Conservation (phyloP, 2,888 invertebrate species). For the Marronus borbonicus region DNA sequence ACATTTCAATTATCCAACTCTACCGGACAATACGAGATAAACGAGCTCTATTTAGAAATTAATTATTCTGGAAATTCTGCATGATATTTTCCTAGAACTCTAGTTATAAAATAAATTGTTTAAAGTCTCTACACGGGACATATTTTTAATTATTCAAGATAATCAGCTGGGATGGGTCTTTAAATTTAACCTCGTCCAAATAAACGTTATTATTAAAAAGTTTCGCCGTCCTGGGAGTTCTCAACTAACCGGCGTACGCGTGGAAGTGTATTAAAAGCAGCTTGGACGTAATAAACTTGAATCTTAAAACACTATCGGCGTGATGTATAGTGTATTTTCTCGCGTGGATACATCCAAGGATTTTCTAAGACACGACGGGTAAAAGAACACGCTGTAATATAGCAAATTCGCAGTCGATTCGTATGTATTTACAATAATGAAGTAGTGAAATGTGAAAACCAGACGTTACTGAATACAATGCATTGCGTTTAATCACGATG, state of each 20-base stretch:
- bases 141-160: conserved; percentile 19
- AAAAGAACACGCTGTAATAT: conserved; percentile 15
- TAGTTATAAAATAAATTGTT: conserved; percentile 1
- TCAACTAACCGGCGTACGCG: conserved; percentile 2
- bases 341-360: neutral
- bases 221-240: conserved; percentile 30
- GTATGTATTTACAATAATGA: conserved; percentile 35
- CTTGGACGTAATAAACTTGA: conserved; percentile 26
- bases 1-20: too few relatives aligned
- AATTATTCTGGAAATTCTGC: too few relatives aligned
- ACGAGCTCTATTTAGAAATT: too few relatives aligned
- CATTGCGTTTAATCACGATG: conserved; percentile 17
- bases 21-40: too few relatives aligned
- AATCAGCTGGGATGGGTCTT: conserved; percentile 1
- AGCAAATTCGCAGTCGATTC: conserved; percentile 45
- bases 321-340: conserved; percentile 6
- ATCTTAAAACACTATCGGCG: conserved; percentile 27
- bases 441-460: conserved; percentile 31
- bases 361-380: neutral
- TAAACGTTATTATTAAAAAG: conserved; percentile 26
- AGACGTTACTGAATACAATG: conserved; percentile 36
- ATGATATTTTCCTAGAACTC: neutral
- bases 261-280: conserved; percentile 10
- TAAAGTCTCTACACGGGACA: neutral
- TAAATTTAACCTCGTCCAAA: conserved; percentile 39